Conservation (phyloP, 2,888 invertebrate species). For the Acrocera orbiculus region DNA sequence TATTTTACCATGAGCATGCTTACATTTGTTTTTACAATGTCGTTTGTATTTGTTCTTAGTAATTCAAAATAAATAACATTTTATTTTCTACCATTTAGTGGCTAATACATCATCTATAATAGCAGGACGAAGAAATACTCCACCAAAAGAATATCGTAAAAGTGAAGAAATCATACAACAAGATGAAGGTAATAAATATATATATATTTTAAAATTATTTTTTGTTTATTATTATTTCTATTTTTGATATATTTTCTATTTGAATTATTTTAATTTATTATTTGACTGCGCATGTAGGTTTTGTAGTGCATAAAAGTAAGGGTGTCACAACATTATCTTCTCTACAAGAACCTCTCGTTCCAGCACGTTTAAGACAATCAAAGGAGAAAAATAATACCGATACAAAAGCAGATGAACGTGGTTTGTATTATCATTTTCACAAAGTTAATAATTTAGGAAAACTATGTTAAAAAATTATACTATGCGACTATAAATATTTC, state of each 20-base stretch:
- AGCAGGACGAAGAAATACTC: slow-evolving; percentile 20
- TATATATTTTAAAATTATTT: neutral
- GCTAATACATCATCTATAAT: slow-evolving; percentile 17
- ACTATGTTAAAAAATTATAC: too few relatives aligned
- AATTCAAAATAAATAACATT: too few relatives aligned
- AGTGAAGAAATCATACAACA: slow-evolving; percentile 17
- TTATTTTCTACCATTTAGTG: slow-evolving; percentile 14
- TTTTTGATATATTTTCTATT: slow-evolving; percentile 1
- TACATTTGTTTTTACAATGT: too few relatives aligned
- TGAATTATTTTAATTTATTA: slow-evolving; percentile 4
- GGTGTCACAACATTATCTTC: slow-evolving; percentile 64
- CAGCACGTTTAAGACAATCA: slow-evolving; percentile 38
- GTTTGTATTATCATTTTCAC: too few relatives aligned
- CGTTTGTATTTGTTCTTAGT: too few relatives aligned
- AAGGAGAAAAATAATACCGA: slow-evolving; percentile 46
- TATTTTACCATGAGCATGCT: too few relatives aligned
- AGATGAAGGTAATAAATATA: slow-evolving; percentile 24
- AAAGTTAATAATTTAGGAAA: too few relatives aligned
- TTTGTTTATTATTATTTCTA: neutral
- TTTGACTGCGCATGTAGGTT: slow-evolving; percentile 25
- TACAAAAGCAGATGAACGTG: slow-evolving; percentile 50
- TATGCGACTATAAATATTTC: too few relatives aligned
- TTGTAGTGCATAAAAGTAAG: slow-evolving; percentile 64
- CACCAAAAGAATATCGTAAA: slow-evolving; percentile 23
- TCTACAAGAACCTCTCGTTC: slow-evolving; percentile 39